phyloP scores from a whole-genome alignment of 2,888 invertebrate species.

The Drosophila merina region DNA sequence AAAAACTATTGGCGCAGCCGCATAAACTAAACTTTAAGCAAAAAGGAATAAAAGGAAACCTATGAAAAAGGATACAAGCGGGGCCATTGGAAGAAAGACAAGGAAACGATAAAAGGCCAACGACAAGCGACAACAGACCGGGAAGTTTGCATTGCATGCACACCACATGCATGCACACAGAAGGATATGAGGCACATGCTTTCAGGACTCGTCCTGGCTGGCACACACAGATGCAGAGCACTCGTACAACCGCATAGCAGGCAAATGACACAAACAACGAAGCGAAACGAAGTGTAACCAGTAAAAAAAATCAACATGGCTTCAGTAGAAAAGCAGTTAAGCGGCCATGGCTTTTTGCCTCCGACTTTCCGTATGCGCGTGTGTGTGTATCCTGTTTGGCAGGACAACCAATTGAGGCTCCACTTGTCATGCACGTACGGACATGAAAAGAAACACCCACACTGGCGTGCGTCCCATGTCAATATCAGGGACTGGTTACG shows the following conservation, averaged over 20 bases:
- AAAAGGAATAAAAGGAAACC: conserved; percentile 11
- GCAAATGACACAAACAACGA: conserved; percentile 54
- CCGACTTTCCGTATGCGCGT: conserved; percentile 4
- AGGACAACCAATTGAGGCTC: conserved; percentile 71
- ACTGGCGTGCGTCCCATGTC: conserved; percentile 64
- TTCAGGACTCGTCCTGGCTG: conserved; percentile 15
- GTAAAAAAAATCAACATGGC: conserved; percentile 68
- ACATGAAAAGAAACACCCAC: conserved; percentile 57
- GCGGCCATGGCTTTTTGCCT: conserved; percentile 41
- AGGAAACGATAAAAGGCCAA: conserved; percentile 54
- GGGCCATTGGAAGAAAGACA: conserved; percentile 20
- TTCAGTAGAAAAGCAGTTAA: conserved; percentile 66
- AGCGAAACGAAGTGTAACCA: conserved; percentile 43
- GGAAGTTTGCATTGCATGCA: conserved; percentile 78
- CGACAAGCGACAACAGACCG: conserved; percentile 54
- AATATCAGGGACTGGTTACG: conserved; percentile 73
- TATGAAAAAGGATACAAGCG: conserved; percentile 2
- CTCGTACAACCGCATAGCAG: conserved; percentile 49
- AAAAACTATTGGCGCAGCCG: not conserved
- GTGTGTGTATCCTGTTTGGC: conserved; percentile 29
- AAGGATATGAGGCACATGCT: conserved; percentile 66
- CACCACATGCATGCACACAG: conserved; percentile 77
- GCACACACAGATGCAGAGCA: conserved; percentile 31
- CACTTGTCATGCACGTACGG: conserved; percentile 61
- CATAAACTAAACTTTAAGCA: conserved; percentile 21